Base-by-base conservation (phyloP, 2,888 invertebrate species). In the Cheilosia vulpina region DNA sequence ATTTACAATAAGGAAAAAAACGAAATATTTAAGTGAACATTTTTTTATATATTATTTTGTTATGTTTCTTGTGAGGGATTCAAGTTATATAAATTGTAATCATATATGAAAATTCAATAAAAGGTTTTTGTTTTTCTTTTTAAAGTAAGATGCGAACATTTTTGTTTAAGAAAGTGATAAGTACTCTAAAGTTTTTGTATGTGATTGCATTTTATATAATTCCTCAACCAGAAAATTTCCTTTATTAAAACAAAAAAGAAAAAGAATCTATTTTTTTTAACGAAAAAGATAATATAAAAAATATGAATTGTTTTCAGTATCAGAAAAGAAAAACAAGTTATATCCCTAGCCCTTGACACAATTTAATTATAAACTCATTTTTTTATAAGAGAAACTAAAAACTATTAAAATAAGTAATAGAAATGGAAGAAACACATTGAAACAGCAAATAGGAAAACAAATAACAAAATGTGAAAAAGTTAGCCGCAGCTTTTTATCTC, bases 401-500 rank as follows among this genome's bases (percentile, higher is more conserved):
- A 63, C 52, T 63, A 53, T 53, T 57, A 55, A 75, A 50, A 55
- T 69, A 57, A 57, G 50, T 69, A 68, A 69, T 68, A 68, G 38
- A 80, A 68, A 73, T 55, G 50, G 34, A 69, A 53, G 45, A 19
- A 38, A 53, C 17, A 60, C 43, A 63, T 47, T 17, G n/a, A 58
- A 38, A 41, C 2, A 57, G 45, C 34, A 43, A 58, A 38, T 34
- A n/a, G 21, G 17, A 41, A 52, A 58, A 52, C 58, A 1, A 68
- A 34, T 45, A 55, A 62, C 43, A 43, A 13, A 78, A 76, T 62
- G 60, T 78, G 38, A 53, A 76, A 31, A 69, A 41, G 24, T 62
- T 78, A 78, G 68, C 77, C 77, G 82, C 78, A 57, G 77, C 78
- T 78, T 83, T 72, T 62, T 76, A 82, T 82, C 81, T 76, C 78